These are phyloP conservation scores for Peromyscus maniculatus DNA, from an alignment of 2,113 vertebrate genomes.

Conservation along the genomic window DNA sequence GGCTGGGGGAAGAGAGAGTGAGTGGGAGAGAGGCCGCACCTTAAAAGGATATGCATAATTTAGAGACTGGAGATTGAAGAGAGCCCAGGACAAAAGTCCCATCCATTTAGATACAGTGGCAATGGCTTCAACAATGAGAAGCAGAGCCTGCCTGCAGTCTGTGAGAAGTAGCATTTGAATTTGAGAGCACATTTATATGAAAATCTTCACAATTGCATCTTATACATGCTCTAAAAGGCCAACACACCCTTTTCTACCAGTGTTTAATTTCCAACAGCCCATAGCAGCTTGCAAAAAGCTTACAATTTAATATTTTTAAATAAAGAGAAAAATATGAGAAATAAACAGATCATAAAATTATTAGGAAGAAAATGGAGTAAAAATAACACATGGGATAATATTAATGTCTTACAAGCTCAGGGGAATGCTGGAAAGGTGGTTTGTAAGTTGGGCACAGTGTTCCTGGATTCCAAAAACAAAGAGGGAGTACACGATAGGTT, in stretches of 20 bases:
- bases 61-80: conserved; percentile 54
- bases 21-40: background rate
- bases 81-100: conserved; percentile 61
- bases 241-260: background rate
- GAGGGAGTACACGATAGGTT: background rate
- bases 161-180: conserved; percentile 62
- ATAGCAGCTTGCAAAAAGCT: conserved; percentile 5
- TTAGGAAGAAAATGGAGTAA: background rate
- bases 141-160: conserved; percentile 33
- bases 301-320: conserved; percentile 36
- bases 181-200: conserved; percentile 44
- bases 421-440: background rate
- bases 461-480: conserved; percentile 14
- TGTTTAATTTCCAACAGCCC: background rate
- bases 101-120: conserved; percentile 46
- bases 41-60: conserved; percentile 71
- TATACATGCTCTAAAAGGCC: conserved; percentile 18
- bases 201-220: conserved; percentile 52
- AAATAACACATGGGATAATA: background rate
- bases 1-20: background rate
- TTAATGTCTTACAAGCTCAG: background rate
- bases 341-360: conserved; percentile 28
- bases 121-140: conserved; percentile 37
- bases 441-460: background rate
- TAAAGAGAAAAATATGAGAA: background rate